These are phyloP conservation scores for Dipodomys ordii DNA, from an alignment of 2,113 vertebrate genomes.

Conservation along the genomic window DNA sequence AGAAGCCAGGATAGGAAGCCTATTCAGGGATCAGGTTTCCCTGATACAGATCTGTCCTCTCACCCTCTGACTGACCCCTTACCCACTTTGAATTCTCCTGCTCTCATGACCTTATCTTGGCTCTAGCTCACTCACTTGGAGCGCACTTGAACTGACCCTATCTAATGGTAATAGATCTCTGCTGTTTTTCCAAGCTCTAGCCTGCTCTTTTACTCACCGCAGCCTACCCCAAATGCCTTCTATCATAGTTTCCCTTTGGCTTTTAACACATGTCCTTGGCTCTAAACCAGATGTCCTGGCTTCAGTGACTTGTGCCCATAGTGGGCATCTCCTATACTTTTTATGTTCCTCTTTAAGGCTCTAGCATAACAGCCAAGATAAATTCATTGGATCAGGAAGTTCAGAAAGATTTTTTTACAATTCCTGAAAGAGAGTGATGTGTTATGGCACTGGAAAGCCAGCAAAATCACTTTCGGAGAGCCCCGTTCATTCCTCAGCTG, in stretches of 20 bases:
- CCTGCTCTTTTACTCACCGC: background rate
- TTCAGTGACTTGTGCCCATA: background rate
- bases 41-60: constrained; percentile 60
- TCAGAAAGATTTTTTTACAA: background rate
- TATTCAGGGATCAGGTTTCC: constrained; percentile 56
- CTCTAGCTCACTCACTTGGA: constrained; percentile 45
- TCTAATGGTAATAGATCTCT: background rate
- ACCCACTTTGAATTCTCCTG: constrained; percentile 19
- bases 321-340: background rate
- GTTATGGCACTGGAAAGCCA: background rate
- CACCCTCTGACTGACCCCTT: background rate
- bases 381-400: background rate
- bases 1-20: constrained; percentile 64
- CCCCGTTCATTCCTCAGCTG: background rate
- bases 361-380: background rate
- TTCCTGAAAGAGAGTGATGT: background rate
- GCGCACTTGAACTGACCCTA: constrained; percentile 31
- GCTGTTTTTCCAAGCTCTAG: background rate
- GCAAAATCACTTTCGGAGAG: background rate
- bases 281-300: background rate
- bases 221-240: background rate
- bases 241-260: constrained; percentile 14
- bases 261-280: constrained; percentile 42
- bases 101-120: constrained; percentile 12
- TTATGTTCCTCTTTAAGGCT: background rate